Percentiles rank a stretch among this genome's conserved stretches.
These are phyloP conservation scores for Caenorhabditis afra DNA, from an alignment of 2,888 invertebrate species.

Conservation along the genomic window DNA sequence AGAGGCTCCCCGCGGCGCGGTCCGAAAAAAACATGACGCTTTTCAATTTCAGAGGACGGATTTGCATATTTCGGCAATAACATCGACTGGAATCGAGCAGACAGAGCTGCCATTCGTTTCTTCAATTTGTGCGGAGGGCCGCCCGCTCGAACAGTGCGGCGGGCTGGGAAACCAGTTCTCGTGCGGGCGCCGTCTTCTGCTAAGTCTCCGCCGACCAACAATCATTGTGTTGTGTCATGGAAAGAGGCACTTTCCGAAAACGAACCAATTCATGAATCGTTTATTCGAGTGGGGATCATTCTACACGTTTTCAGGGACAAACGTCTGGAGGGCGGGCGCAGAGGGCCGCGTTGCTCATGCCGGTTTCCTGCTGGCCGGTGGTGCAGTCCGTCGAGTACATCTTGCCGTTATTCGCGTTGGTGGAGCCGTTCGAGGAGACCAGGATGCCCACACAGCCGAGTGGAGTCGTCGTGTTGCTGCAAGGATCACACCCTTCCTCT, in stretches of 20 bases:
- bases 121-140: too few species aligned
- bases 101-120: background rate
- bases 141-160: conserved; percentile 14
- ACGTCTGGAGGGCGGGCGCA: conserved; percentile 47
- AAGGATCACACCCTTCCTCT: background rate
- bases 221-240: conserved; percentile 33
- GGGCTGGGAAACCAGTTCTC: conserved; percentile 33
- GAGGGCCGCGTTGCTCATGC: conserved; percentile 44
- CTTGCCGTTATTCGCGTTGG: conserved; percentile 8
- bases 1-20: conserved; percentile 1
- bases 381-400: conserved; percentile 36
- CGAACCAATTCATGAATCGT: conserved; percentile 48
- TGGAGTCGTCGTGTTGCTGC: conserved; percentile 13
- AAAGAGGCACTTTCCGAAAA: conserved; percentile 3
- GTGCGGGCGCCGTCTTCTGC: conserved; percentile 9
- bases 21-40: too few species aligned
- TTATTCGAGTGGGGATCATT: conserved; percentile 25
- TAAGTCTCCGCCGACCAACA: conserved; percentile 26
- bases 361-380: conserved; percentile 21
- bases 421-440: background rate
- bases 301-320: conserved; percentile 17
- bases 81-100: background rate
- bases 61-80: background rate
- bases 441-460: conserved; percentile 41
- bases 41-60: background rate